These are phyloP conservation scores for Tenthredo livida DNA, from an alignment of 2,888 invertebrate species.

Conservation along the genomic window DNA sequence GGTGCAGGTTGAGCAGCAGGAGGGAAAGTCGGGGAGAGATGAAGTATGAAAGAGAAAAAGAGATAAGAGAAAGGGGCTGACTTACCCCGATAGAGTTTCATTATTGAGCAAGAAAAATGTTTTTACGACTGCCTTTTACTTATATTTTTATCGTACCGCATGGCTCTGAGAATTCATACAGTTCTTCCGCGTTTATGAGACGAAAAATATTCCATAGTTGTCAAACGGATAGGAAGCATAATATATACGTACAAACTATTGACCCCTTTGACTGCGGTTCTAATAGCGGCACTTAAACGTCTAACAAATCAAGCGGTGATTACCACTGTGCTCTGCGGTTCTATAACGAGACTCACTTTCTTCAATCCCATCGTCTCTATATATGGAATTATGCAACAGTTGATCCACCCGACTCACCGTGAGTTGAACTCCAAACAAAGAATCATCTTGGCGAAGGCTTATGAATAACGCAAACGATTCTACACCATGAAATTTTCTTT, in stretches of 20 bases:
- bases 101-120: conserved; percentile 1
- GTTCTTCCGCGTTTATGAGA: neutral
- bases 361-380: conserved; percentile 28
- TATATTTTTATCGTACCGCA: conserved; percentile 18
- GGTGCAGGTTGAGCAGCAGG: conserved; percentile 16
- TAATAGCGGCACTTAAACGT: conserved; percentile 43
- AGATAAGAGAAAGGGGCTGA: neutral
- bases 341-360: conserved; percentile 46
- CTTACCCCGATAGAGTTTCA: conserved; percentile 27
- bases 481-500: conserved; percentile 24
- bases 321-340: conserved; percentile 31
- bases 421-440: conserved; percentile 44
- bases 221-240: conserved; percentile 11
- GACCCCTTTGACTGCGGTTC: conserved; percentile 19
- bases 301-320: conserved; percentile 47
- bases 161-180: conserved; percentile 1
- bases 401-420: conserved; percentile 29
- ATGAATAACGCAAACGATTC: conserved; percentile 42
- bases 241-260: conserved; percentile 17
- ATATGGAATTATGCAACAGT: conserved; percentile 46
- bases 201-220: neutral
- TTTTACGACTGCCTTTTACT: conserved; percentile 12
- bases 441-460: conserved; percentile 16
- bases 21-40: neutral
- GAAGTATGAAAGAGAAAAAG: neutral